Percentiles rank a stretch among this genome's conserved stretches.
Evolutionary conservation across 2,797 vertebrate genomes (phyloP).

Genomic region (Bovichtus variegatus): DNA sequence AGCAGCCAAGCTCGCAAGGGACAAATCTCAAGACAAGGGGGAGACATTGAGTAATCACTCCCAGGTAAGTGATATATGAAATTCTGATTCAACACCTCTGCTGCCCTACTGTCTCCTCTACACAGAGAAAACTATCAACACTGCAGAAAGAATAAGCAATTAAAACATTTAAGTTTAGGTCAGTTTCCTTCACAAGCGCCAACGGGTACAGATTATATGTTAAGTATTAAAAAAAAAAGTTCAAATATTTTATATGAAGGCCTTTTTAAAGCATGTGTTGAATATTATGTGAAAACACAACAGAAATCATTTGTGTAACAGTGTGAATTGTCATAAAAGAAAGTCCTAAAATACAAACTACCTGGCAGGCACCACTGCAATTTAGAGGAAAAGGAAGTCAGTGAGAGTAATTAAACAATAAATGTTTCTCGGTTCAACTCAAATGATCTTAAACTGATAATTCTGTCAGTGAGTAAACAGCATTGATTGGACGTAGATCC

Average conservation of each 20-base stretch:
- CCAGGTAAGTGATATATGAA: constrained; percentile 84
- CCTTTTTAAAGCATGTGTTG: neutral
- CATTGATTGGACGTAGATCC: constrained; percentile 1
- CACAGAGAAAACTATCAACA: neutral
- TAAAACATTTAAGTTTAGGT: constrained; percentile 3
- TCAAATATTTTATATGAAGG: neutral
- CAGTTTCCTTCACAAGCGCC: constrained; percentile 7
- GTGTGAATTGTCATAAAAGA: neutral
- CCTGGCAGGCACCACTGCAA: neutral
- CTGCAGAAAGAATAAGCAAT: neutral
- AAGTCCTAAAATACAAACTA: neutral
- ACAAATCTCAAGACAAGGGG: constrained; percentile 95
- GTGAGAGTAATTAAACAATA: constrained; percentile 4
- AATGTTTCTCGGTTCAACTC: constrained; percentile 2
- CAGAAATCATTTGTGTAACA: neutral
- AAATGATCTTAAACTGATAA: neutral
- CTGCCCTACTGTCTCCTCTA: constrained; percentile 9
- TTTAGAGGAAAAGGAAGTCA: neutral
- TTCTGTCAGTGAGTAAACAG: constrained; percentile 9
- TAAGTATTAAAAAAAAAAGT: neutral
- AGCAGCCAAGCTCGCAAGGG: constrained; percentile 92
- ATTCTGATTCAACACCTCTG: constrained; percentile 22
- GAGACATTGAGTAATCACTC: constrained; percentile 95
- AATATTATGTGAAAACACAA: neutral
- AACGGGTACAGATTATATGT: constrained; percentile 13